Percentiles rank a stretch among this genome's conserved stretches.
phyloP scores from a whole-genome alignment of 1,140 invertebrate species.

The Drosophila suzukii region DNA sequence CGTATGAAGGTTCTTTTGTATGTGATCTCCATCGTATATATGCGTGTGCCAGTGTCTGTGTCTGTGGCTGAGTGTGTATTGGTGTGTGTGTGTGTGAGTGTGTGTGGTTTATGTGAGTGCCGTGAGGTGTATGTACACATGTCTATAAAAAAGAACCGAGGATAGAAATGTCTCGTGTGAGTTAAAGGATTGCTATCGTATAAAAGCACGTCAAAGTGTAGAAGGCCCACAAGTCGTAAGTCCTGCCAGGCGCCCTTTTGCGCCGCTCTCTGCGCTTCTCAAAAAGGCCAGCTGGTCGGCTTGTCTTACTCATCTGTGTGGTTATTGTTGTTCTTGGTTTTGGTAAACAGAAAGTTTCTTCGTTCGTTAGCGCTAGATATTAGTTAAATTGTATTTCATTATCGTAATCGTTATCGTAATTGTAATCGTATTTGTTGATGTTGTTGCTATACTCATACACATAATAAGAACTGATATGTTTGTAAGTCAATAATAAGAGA shows the following conservation, averaged over 20 bases:
- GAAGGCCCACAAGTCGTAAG: slow-evolving; percentile 57
- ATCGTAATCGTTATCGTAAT: slow-evolving; percentile 50
- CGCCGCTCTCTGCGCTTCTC: slow-evolving; percentile 48
- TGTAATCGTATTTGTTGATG: slow-evolving; percentile 51
- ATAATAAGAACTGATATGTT: slow-evolving; percentile 73
- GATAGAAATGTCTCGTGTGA: slow-evolving; percentile 55
- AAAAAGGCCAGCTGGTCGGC: slow-evolving; percentile 16
- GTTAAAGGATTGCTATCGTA: slow-evolving; percentile 61
- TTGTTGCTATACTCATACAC: slow-evolving; percentile 61
- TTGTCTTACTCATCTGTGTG: slow-evolving; percentile 11
- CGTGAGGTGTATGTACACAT: slow-evolving; percentile 72
- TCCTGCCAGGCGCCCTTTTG: slow-evolving; percentile 12
- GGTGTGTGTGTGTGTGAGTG: slow-evolving; percentile 7
- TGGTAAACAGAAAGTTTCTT: slow-evolving; percentile 55
- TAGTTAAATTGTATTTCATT: slow-evolving; percentile 61
- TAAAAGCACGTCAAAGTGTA: slow-evolving; percentile 69
- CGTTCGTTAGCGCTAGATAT: slow-evolving; percentile 53
- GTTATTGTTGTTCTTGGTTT: slow-evolving; percentile 34
- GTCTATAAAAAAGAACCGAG: slow-evolving; percentile 63
- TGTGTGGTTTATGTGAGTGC: slow-evolving; percentile 31
- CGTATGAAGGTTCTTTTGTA: slow-evolving; percentile 71
- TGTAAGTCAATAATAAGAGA: slow-evolving; percentile 67
- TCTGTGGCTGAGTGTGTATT: slow-evolving; percentile 22
- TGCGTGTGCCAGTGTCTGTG: slow-evolving; percentile 31
- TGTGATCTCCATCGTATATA: slow-evolving; percentile 51